Percentiles rank a stretch among this genome's conserved stretches.
phyloP scores from a whole-genome alignment of 1,140 invertebrate genomes.

The Zaprionus ghesquierei region DNA sequence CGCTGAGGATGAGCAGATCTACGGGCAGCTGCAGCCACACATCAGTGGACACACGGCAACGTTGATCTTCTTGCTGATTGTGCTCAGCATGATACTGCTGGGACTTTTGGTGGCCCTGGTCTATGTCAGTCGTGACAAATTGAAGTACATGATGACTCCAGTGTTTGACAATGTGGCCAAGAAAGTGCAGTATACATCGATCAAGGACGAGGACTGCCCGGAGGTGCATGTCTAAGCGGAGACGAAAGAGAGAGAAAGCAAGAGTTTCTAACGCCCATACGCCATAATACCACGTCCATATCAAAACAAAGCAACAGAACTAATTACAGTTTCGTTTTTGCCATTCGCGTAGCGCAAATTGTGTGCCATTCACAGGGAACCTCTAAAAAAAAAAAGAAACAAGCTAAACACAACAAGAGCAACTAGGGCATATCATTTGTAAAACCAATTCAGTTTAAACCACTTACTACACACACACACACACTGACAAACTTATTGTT shows the following conservation, averaged over 20 bases:
- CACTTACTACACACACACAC: slow-evolving; percentile 17
- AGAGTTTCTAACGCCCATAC: neutral
- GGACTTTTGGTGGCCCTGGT: slow-evolving; percentile 84
- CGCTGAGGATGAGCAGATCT: slow-evolving; percentile 54
- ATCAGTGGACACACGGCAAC: slow-evolving; percentile 83
- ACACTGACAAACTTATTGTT: slow-evolving; percentile 52
- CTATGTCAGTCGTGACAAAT: slow-evolving; percentile 85
- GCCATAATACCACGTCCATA: slow-evolving; percentile 9
- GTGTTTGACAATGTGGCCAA: slow-evolving; percentile 87
- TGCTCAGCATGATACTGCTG: slow-evolving; percentile 85
- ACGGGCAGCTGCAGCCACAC: slow-evolving; percentile 51
- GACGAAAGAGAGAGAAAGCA: neutral
- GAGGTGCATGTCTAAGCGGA: slow-evolving; percentile 80
- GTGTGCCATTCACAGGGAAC: slow-evolving; percentile 67
- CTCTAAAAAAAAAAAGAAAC: neutral
- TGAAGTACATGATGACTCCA: slow-evolving; percentile 85
- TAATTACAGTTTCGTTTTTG: slow-evolving; percentile 49
- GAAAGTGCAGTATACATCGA: slow-evolving; percentile 90
- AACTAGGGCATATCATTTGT: slow-evolving; percentile 40
- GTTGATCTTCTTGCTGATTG: slow-evolving; percentile 84
- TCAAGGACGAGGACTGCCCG: slow-evolving; percentile 84
- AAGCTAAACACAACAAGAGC: neutral
- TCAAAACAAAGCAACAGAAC: slow-evolving; percentile 14
- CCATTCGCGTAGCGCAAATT: slow-evolving; percentile 69
- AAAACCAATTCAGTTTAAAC: slow-evolving; percentile 25